Percentiles rank a stretch among this genome's conserved stretches.
Conservation (phyloP, 1,140 invertebrate genomes). For the Teleopsis dalmanni region DNA sequence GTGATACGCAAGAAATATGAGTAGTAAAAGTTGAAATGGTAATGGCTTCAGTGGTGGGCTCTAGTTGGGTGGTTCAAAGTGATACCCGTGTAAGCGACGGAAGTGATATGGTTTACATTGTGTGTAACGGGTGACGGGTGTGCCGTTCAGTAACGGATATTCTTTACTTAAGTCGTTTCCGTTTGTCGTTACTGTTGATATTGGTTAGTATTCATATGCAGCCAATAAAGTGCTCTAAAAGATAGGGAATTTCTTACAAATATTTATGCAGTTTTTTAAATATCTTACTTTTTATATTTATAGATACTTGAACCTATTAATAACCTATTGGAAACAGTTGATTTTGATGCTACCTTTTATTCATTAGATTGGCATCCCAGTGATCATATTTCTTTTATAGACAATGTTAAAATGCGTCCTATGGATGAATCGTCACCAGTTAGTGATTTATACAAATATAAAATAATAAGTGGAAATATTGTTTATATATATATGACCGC, state of each 20-base stretch:
- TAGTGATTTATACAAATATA: constrained; percentile 20
- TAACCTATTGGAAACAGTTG: constrained; percentile 70
- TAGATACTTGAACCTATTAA: constrained; percentile 88
- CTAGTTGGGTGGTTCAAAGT: too few species aligned
- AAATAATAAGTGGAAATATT: not conserved
- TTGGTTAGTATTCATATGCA: too few species aligned
- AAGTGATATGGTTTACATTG: too few species aligned
- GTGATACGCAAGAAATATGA: too few species aligned
- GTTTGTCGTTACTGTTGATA: too few species aligned
- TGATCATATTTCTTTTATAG: constrained; percentile 94
- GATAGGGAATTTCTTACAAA: not conserved
- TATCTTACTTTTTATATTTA: constrained; percentile 7
- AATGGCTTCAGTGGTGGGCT: too few species aligned
- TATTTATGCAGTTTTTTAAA: not conserved
- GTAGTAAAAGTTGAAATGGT: too few species aligned
- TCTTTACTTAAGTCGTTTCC: constrained; percentile 37
- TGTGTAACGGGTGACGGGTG: too few species aligned
- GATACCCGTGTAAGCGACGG: too few species aligned
- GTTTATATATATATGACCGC: not conserved
- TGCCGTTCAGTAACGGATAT: constrained; percentile 42
- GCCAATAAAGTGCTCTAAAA: not conserved
- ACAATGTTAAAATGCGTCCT: constrained; percentile 69
- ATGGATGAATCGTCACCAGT: constrained; percentile 62
- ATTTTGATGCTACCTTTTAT: constrained; percentile 91
- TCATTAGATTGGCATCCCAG: constrained; percentile 95